phyloP scores from a whole-genome alignment of 2,113 vertebrate genomes.

The Pterocles burchelli region DNA sequence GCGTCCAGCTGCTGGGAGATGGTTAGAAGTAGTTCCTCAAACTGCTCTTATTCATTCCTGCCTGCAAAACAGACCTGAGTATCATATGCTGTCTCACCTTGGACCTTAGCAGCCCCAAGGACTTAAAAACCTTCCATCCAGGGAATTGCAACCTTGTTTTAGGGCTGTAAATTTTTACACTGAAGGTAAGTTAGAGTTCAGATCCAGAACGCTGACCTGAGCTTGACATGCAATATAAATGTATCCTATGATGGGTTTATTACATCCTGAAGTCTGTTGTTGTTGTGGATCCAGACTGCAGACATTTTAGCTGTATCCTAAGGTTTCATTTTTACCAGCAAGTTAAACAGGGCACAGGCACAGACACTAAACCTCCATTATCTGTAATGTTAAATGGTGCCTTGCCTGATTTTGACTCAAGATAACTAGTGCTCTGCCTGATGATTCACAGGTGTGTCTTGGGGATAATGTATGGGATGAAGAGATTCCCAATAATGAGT shows the following conservation, averaged over 20 bases:
- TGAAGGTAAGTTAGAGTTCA: slow-evolving; percentile 50
- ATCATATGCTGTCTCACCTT: background rate
- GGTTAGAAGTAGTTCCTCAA: background rate
- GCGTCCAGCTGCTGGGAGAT: background rate
- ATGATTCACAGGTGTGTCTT: slow-evolving; percentile 55
- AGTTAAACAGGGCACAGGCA: slow-evolving; percentile 52
- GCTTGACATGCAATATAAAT: slow-evolving; percentile 68
- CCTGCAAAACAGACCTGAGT: background rate
- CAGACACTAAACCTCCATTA: slow-evolving; percentile 46
- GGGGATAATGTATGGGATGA: background rate
- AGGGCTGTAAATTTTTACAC: slow-evolving; percentile 47
- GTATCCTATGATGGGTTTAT: slow-evolving; percentile 70
- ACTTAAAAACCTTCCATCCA: background rate
- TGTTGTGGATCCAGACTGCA: slow-evolving; percentile 45
- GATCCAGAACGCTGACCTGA: slow-evolving; percentile 62
- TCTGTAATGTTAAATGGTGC: slow-evolving; percentile 45
- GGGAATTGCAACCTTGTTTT: background rate
- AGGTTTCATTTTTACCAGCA: slow-evolving; percentile 58
- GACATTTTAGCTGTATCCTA: slow-evolving; percentile 32
- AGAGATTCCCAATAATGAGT: background rate
- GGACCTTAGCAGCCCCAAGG: background rate
- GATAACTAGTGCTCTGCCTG: slow-evolving; percentile 41
- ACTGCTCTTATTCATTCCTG: background rate
- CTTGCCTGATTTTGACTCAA: slow-evolving; percentile 45
- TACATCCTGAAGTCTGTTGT: slow-evolving; percentile 61